A percentile compares a stretch with the other conserved stretches of the same genome.
Conservation (phyloP, 2,888 invertebrate genomes). For the Drosophila sordidula region DNA sequence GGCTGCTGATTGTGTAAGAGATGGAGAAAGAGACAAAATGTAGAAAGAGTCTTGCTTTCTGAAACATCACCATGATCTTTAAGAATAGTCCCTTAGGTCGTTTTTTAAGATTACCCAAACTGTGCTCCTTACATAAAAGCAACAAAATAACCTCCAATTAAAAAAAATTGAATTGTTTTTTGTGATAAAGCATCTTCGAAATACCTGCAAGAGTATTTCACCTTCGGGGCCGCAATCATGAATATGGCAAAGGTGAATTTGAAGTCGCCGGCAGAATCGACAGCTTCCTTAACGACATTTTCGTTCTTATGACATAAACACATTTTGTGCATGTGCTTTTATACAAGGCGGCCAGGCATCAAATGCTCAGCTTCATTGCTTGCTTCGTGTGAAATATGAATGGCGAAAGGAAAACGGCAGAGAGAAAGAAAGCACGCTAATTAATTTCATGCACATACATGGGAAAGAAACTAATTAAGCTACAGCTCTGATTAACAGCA, state of each 20-base stretch:
- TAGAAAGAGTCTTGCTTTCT: neutral
- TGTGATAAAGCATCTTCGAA: too few relatives aligned
- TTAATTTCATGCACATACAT: constrained; percentile 67
- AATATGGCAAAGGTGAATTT: too few relatives aligned
- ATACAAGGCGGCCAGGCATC: neutral
- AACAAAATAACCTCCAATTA: too few relatives aligned
- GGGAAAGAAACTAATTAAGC: constrained; percentile 76
- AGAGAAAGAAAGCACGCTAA: constrained; percentile 54
- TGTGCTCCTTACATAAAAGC: too few relatives aligned
- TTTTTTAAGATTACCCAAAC: too few relatives aligned
- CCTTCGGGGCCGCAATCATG: too few relatives aligned
- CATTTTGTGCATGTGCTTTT: neutral
- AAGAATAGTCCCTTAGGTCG: too few relatives aligned
- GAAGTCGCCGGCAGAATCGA: too few relatives aligned
- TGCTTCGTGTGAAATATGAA: constrained; percentile 25
- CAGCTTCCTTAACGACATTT: neutral
- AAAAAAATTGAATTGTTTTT: too few relatives aligned
- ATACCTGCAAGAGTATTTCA: too few relatives aligned
- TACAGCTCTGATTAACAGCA: constrained; percentile 68
- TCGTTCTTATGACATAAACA: neutral
- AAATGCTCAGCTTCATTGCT: constrained; percentile 5
- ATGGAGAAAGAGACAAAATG: neutral
- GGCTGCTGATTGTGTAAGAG: constrained; percentile 9
- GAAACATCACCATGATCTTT: neutral
- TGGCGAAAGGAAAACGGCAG: constrained; percentile 3